A percentile compares a stretch with the other conserved stretches of the same genome.
Evolutionary conservation across 2,113 vertebrate genomes (phyloP).

Genomic region (Neodontobutis hainanensis): DNA sequence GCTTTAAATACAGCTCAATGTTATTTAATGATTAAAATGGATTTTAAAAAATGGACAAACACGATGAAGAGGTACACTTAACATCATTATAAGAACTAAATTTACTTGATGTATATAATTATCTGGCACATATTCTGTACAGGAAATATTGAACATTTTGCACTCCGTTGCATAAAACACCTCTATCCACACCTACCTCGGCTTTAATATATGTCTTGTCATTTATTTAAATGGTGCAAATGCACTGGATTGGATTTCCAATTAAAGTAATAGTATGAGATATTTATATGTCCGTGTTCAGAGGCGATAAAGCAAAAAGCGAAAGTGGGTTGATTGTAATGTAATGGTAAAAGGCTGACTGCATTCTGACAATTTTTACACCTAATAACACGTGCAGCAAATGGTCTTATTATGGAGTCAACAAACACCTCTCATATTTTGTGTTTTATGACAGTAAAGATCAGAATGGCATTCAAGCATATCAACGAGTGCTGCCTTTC

Average conservation of each 20-base stretch:
- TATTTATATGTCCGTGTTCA: background rate
- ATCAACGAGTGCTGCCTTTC: background rate
- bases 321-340: background rate
- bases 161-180: background rate
- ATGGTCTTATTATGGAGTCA: conserved; percentile 3
- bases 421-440: conserved; percentile 2
- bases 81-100: background rate
- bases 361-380: background rate
- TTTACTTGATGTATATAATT: background rate
- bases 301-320: background rate
- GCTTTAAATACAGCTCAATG: background rate
- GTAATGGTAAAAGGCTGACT: background rate
- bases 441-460: background rate
- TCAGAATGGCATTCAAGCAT: background rate
- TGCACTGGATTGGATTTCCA: background rate
- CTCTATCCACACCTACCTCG: background rate
- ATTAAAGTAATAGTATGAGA: background rate
- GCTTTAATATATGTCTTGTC: background rate
- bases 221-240: background rate
- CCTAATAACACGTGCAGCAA: background rate
- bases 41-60: background rate
- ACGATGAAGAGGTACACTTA: background rate
- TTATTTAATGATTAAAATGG: background rate
- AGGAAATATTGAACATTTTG: background rate
- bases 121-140: background rate